Conservation (phyloP, 2,113 vertebrate genomes). For the Hemiprocne comata region DNA sequence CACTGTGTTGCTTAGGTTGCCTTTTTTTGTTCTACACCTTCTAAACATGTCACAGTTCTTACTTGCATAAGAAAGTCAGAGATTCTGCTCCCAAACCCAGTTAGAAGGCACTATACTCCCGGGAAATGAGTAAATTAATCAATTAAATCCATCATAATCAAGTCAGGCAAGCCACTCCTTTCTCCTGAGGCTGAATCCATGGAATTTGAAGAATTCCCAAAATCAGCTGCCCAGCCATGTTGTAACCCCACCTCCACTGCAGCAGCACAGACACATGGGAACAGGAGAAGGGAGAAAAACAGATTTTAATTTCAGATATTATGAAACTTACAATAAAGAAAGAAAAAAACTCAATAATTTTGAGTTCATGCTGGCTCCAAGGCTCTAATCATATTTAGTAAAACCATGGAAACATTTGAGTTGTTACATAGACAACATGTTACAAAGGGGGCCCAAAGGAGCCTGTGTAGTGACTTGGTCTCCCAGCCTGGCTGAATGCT, state of each 20-base stretch:
- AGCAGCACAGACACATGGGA: neutral
- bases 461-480: neutral
- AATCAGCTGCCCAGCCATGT: neutral
- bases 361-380: neutral
- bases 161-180: neutral
- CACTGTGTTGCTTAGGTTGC: neutral
- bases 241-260: neutral
- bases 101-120: neutral
- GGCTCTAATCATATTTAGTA: neutral
- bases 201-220: neutral
- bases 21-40: neutral
- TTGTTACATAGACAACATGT: neutral
- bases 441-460: slow-evolving; percentile 19
- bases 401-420: neutral
- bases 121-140: neutral
- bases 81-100: neutral
- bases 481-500: neutral
- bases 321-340: neutral
- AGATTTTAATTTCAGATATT: neutral
- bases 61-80: neutral
- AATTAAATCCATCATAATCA: neutral
- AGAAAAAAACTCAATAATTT: neutral
- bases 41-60: neutral
- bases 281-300: neutral
- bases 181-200: neutral